phyloP scores from a whole-genome alignment of 2,797 vertebrate genomes.

The Phoebastria nigripes region DNA sequence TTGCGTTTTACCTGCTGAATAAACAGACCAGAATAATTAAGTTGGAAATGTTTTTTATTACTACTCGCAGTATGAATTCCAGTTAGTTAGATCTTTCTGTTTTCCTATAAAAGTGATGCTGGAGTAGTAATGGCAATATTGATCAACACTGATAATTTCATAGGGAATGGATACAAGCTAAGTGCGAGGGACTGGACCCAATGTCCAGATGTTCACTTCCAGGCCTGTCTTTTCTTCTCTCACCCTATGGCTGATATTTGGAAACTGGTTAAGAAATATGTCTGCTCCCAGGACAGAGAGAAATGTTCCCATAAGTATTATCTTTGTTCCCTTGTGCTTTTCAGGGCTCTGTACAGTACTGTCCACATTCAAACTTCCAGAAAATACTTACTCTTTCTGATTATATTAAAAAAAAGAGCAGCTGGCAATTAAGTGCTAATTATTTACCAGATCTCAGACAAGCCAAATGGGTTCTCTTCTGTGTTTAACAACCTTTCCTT shows the following conservation, averaged over 20 bases:
- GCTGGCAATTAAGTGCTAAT: conserved; percentile 30
- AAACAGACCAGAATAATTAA: background rate
- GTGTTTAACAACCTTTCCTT: conserved; percentile 17
- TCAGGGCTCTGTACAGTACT: background rate
- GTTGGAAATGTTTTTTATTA: background rate
- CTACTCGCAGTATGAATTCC: background rate
- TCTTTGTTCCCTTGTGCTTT: background rate
- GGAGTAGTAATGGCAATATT: background rate
- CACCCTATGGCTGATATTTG: background rate
- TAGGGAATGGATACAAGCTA: background rate
- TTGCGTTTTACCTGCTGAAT: background rate
- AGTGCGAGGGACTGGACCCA: background rate
- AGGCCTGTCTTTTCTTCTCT: background rate
- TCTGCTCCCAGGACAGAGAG: background rate
- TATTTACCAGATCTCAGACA: conserved; percentile 20
- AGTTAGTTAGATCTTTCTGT: background rate
- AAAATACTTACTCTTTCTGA: background rate
- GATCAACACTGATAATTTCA: background rate
- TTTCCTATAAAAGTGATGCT: background rate
- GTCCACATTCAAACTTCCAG: background rate
- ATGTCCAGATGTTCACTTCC: background rate
- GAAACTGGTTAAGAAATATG: background rate
- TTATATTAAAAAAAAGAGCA: background rate
- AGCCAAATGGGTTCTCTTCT: conserved; percentile 24
- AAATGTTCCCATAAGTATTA: background rate